These are phyloP conservation scores for Heterohyrax brucei DNA, from an alignment of 2,797 vertebrate genomes.

Conservation along the genomic window DNA sequence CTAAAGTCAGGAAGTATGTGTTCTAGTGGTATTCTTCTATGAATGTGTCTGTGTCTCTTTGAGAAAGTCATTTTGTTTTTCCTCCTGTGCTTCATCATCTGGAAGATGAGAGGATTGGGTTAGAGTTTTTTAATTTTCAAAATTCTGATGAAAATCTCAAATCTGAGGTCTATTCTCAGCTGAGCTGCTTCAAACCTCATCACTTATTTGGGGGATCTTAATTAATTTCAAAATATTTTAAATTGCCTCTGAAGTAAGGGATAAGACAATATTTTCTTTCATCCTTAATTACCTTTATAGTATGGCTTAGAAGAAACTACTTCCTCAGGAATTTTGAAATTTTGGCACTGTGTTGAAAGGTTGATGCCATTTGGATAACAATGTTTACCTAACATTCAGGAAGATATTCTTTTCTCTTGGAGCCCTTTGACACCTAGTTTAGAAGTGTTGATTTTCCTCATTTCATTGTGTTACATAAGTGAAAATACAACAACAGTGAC, in stretches of 20 bases:
- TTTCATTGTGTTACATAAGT: not conserved
- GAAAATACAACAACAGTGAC: slow-evolving; percentile 12
- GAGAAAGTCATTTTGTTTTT: slow-evolving; percentile 7
- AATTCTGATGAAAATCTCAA: slow-evolving; percentile 51
- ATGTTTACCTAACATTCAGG: slow-evolving; percentile 37
- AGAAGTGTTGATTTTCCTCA: not conserved
- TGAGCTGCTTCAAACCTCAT: slow-evolving; percentile 51
- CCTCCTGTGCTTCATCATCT: not conserved
- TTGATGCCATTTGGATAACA: slow-evolving; percentile 10
- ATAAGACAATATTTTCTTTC: slow-evolving; percentile 36
- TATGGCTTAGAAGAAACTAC: slow-evolving; percentile 22
- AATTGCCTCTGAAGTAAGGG: slow-evolving; percentile 44
- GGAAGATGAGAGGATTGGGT: slow-evolving; percentile 24
- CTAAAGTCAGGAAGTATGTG: not conserved
- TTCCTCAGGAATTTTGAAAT: slow-evolving; percentile 28
- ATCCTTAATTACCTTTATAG: slow-evolving; percentile 39
- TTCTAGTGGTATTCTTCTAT: slow-evolving; percentile 21
- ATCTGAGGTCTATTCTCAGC: slow-evolving; percentile 15
- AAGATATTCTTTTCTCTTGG: not conserved
- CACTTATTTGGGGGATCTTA: slow-evolving; percentile 41
- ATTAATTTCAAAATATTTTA: slow-evolving; percentile 65
- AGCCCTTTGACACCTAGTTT: slow-evolving; percentile 2
- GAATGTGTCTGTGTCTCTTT: slow-evolving; percentile 13
- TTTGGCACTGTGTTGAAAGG: slow-evolving; percentile 6
- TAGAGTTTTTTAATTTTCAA: slow-evolving; percentile 26